Base-by-base conservation (phyloP, 1,140 invertebrate species). In the Plectrocnemia conspersa region DNA sequence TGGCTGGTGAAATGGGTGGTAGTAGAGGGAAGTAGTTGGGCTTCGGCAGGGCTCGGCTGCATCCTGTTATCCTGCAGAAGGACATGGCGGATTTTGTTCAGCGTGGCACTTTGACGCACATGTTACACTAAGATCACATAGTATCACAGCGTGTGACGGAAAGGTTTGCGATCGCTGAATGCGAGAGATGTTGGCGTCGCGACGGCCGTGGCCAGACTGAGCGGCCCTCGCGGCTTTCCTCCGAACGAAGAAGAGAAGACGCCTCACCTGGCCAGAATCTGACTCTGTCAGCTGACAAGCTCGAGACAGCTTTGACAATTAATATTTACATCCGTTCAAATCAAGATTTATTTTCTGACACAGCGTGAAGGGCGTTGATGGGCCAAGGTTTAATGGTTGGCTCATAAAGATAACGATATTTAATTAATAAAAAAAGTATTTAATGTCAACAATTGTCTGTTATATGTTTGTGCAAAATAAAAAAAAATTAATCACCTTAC, bases 11-110 rank as follows among this genome's bases (percentile, higher is more conserved):
- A 49, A 89, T 85, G 0, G 86, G 83, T 13, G 87, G 86, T 22
- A 91, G 72, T 21, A 91, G 73, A 2, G 89, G 88, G 63, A 91
- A 86, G 66, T 91, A 91, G 71, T 90, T 88, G 23, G 86, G 84
- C 62, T 88, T 85, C 32, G 86, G 86, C 57, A 91, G 79, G 58
- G 85, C 86, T 33, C 86, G 78, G 67, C 85, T 87, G 62, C 80
- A 82, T 24, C 86, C 88, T 24, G 88, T 91, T 53, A 91, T 90
- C 68, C 88, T 82, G 72, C 88, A 90, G 66, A 81, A 86, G 38
- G 84, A 84, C 79, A 85, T 82, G 21, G 13, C 25, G 46, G 16
- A 7, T 38, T 16, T 29, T n/a, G n/a, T n/a, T n/a, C n/a, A n/a
- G n/a, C 42, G 64, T 68, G 53, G 41, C 55, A 29, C 27, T 29